A percentile compares a stretch with the other conserved stretches of the same genome.
Evolutionary conservation across 2,797 vertebrate species (phyloP).

Genomic region (Gymnoscopelus microlampas): DNA sequence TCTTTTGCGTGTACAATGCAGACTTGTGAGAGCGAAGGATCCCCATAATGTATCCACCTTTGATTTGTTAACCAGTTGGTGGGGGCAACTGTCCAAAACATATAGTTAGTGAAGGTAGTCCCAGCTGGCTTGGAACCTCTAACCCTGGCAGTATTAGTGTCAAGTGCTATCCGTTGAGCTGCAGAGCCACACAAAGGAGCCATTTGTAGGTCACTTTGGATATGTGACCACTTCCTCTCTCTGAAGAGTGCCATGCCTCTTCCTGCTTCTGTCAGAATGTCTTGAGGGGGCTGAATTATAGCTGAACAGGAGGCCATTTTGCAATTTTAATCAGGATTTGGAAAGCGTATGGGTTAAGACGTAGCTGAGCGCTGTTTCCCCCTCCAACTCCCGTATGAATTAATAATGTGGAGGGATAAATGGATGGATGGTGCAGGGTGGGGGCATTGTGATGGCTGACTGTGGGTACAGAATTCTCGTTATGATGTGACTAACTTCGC

Average conservation of each 20-base stretch:
- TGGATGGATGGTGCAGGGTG: conserved; percentile 49
- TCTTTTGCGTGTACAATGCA: background rate
- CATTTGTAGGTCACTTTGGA: conserved; percentile 52
- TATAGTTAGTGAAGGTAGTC: conserved; percentile 11
- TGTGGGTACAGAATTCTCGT: conserved; percentile 45
- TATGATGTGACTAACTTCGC: conserved; percentile 14
- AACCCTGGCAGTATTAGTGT: conserved; percentile 11
- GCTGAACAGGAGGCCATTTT: conserved; percentile 79
- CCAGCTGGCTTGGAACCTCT: background rate
- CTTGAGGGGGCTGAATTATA: conserved; percentile 63
- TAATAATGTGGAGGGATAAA: conserved; percentile 63
- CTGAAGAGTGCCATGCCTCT: conserved; percentile 24
- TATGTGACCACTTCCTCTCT: conserved; percentile 56
- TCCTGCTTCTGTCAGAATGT: conserved; percentile 62
- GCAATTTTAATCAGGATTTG: conserved; percentile 80
- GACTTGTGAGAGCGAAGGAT: conserved; percentile 7
- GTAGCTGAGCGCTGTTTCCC: conserved; percentile 65
- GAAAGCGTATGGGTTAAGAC: conserved; percentile 58
- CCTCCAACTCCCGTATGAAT: conserved; percentile 54
- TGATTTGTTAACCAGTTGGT: conserved; percentile 19
- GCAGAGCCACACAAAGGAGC: conserved; percentile 22
- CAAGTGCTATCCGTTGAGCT: conserved; percentile 11
- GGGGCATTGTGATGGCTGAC: conserved; percentile 39
- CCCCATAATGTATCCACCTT: conserved; percentile 8
- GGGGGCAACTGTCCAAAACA: conserved; percentile 25